Percentiles rank a stretch among this genome's conserved stretches.
These are phyloP conservation scores for Gnatocerus cornutus DNA, from an alignment of 2,888 invertebrate species.

Conservation along the genomic window DNA sequence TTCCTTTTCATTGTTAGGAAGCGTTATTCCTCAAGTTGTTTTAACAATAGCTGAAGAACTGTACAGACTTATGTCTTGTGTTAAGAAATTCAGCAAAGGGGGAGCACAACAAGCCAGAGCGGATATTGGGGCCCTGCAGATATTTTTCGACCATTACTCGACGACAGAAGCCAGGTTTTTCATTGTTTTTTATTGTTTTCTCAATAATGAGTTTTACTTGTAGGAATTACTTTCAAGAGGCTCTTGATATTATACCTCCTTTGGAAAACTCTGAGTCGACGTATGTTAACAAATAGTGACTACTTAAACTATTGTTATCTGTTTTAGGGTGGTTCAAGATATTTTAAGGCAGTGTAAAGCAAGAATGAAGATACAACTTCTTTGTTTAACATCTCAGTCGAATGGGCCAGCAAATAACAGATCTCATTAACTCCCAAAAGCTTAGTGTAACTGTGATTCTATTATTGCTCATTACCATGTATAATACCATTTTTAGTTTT, in stretches of 20 bases:
- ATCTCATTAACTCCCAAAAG: slow-evolving; percentile 41
- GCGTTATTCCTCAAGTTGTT: slow-evolving; percentile 84
- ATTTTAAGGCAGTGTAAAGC: slow-evolving; percentile 78
- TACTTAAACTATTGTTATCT: slow-evolving; percentile 14
- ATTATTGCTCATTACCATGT: slow-evolving; percentile 46
- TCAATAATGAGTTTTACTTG: slow-evolving; percentile 59
- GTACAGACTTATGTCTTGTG: slow-evolving; percentile 88
- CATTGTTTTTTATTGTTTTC: slow-evolving; percentile 36
- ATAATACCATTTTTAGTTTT: slow-evolving; percentile 9
- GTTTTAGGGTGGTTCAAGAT: slow-evolving; percentile 75
- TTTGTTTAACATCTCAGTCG: slow-evolving; percentile 72
- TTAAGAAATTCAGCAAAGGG: slow-evolving; percentile 78
- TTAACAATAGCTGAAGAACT: slow-evolving; percentile 95
- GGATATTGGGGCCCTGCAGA: slow-evolving; percentile 81
- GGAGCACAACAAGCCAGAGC: slow-evolving; percentile 87
- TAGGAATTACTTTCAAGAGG: slow-evolving; percentile 87
- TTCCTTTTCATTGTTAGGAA: slow-evolving; percentile 84
- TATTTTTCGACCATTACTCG: slow-evolving; percentile 78
- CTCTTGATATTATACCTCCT: slow-evolving; percentile 83
- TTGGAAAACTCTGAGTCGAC: slow-evolving; percentile 73
- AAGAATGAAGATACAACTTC: slow-evolving; percentile 80
- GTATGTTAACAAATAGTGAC: slow-evolving; percentile 51
- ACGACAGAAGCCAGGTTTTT: slow-evolving; percentile 78
- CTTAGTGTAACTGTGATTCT: slow-evolving; percentile 51
- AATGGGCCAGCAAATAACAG: slow-evolving; percentile 44